Conservation (phyloP, 2,797 vertebrate genomes). For the Macroramphosus scolopax region DNA sequence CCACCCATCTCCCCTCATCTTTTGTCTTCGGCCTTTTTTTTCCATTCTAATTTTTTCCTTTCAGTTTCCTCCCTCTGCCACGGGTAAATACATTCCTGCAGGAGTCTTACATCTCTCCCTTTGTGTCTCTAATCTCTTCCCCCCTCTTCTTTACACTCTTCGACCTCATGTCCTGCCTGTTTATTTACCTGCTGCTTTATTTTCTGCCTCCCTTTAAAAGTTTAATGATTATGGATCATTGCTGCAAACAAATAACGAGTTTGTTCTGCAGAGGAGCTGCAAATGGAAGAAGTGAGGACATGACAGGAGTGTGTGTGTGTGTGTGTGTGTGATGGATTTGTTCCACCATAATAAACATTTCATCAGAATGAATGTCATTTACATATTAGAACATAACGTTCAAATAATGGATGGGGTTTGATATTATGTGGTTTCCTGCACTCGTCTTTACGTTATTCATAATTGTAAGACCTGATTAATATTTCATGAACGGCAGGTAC, state of each 20-base stretch:
- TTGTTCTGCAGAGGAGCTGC: conserved; percentile 15
- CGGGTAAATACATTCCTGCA: conserved; percentile 1
- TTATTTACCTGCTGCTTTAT: conserved; percentile 33
- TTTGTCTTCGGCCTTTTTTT: conserved; percentile 4
- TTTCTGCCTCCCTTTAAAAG: conserved; percentile 32
- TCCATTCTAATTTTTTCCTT: neutral
- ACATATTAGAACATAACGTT: too few species aligned
- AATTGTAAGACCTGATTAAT: conserved; percentile 1
- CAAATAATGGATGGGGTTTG: too few species aligned
- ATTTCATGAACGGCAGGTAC: conserved; percentile 1
- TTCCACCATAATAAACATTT: neutral
- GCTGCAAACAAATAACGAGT: conserved; percentile 19
- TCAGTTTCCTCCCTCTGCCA: neutral
- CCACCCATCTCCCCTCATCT: conserved; percentile 4
- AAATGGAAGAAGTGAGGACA: conserved; percentile 10
- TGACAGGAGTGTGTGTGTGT: neutral
- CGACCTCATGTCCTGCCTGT: conserved; percentile 24
- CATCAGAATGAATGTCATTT: too few species aligned
- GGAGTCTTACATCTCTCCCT: conserved; percentile 2
- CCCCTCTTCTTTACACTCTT: conserved; percentile 3
- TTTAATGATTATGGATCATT: conserved; percentile 36
- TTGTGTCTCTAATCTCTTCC: neutral
- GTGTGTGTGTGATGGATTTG: neutral
- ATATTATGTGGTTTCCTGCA: too few species aligned
- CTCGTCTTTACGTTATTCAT: too few species aligned